A percentile compares a stretch with the other conserved stretches of the same genome.
phyloP scores from a whole-genome alignment of 2,888 invertebrate genomes.

The Cheilosia vulpina region DNA sequence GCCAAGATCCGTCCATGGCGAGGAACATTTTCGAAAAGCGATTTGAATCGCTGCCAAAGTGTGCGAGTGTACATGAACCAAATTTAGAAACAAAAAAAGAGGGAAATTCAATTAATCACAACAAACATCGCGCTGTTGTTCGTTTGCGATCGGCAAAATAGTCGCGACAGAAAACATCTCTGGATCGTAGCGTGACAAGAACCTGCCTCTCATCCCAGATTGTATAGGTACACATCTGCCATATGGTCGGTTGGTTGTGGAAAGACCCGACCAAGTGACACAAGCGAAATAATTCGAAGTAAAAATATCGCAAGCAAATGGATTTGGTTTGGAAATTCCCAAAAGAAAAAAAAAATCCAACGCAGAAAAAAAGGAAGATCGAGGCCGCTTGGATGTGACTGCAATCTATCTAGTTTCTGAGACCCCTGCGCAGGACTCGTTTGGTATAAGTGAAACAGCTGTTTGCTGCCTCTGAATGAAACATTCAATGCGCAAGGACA shows the following conservation, averaged over 20 bases:
- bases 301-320: conserved; percentile 31
- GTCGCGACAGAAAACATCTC: conserved; percentile 41
- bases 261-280: conserved; percentile 25
- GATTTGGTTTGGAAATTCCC: conserved; percentile 17
- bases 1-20: conserved; percentile 53
- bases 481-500: conserved; percentile 31
- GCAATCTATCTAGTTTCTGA: no score
- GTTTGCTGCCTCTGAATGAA: conserved; percentile 7
- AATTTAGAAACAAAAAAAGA: conserved; percentile 49
- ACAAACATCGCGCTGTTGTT: conserved; percentile 30
- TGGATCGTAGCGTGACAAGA: conserved; percentile 57
- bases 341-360: conserved; percentile 21
- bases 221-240: conserved; percentile 19
- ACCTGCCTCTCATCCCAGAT: conserved; percentile 43
- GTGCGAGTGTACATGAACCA: conserved; percentile 12
- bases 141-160: conserved; percentile 40
- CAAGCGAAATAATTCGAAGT: conserved; percentile 19
- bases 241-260: conserved; percentile 47
- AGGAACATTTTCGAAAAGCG: conserved; percentile 12
- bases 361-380: conserved; percentile 30
- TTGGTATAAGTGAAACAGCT: conserved; percentile 40
- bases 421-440: no score
- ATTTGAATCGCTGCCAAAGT: conserved; percentile 58
- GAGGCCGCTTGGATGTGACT: no score
- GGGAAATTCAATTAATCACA: conserved; percentile 58